A percentile compares a stretch with the other conserved stretches of the same genome.
These are phyloP conservation scores for Euura saliciscinereae DNA, from an alignment of 1,140 invertebrate species.

Conservation along the genomic window DNA sequence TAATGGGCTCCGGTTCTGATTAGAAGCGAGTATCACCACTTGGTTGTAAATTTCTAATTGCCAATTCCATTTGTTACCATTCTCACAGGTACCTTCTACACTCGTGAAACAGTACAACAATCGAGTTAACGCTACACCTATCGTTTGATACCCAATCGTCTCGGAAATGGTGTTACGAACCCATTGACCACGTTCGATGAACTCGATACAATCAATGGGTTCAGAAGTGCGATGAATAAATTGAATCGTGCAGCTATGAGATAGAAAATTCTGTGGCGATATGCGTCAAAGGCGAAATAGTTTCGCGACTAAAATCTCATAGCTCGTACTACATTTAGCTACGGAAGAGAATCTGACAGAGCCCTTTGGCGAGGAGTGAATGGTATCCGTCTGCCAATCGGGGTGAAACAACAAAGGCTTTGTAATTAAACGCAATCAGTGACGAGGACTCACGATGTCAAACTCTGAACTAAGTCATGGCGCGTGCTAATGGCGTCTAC, in stretches of 20 bases:
- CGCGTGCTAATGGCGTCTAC: neutral
- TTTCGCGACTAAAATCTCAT: no score
- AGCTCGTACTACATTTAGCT: no score
- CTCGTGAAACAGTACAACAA: neutral
- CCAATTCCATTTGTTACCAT: neutral
- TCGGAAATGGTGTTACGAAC: neutral
- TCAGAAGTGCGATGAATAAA: neutral
- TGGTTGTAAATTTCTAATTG: neutral
- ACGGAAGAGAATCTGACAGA: no score
- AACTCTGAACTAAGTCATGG: neutral
- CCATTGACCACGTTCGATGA: no score
- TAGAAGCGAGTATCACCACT: neutral
- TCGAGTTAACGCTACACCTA: neutral
- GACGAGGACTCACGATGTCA: neutral
- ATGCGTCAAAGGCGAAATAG: no score
- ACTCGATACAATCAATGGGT: neutral
- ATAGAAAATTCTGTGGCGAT: no score
- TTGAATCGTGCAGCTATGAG: no score
- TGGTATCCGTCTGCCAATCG: no score
- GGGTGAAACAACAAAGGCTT: neutral
- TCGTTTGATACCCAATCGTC: neutral
- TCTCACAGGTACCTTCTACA: neutral
- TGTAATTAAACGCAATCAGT: neutral
- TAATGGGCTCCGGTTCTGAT: neutral
- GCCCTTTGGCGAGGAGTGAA: no score